Conservation (phyloP, 2,113 vertebrate species). For the Cyanocitta stelleri region DNA sequence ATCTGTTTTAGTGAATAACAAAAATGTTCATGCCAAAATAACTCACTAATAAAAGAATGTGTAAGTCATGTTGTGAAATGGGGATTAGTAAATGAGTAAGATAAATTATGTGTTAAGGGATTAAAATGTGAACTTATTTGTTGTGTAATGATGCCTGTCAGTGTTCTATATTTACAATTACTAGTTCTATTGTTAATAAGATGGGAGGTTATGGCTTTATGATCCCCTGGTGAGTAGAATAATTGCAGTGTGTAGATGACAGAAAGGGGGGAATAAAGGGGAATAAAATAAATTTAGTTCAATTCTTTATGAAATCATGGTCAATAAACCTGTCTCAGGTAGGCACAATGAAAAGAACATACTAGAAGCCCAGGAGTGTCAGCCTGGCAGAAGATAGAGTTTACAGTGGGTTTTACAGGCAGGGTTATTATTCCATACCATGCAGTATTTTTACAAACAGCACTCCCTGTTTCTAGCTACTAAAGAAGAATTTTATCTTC, state of each 20-base stretch:
- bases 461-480: not conserved
- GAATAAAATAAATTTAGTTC: not conserved
- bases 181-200: not conserved
- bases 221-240: not conserved
- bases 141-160: constrained; percentile 9
- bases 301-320: not conserved
- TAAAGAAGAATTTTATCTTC: not conserved
- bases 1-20: not conserved
- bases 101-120: not conserved
- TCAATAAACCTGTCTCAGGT: not conserved
- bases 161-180: not conserved
- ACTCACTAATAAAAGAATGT: not conserved
- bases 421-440: not conserved
- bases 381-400: not conserved
- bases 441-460: not conserved
- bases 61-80: not conserved
- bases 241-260: not conserved
- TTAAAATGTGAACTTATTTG: constrained; percentile 3
- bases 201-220: not conserved
- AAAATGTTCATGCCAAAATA: not conserved
- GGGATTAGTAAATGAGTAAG: not conserved
- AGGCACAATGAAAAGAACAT: not conserved
- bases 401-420: not conserved
- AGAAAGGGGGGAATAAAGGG: not conserved
- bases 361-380: not conserved